Percentiles rank a stretch among this genome's conserved stretches.
Evolutionary conservation across 1,140 invertebrate species (phyloP).

Genomic region (Eupristina koningsbergeri): DNA sequence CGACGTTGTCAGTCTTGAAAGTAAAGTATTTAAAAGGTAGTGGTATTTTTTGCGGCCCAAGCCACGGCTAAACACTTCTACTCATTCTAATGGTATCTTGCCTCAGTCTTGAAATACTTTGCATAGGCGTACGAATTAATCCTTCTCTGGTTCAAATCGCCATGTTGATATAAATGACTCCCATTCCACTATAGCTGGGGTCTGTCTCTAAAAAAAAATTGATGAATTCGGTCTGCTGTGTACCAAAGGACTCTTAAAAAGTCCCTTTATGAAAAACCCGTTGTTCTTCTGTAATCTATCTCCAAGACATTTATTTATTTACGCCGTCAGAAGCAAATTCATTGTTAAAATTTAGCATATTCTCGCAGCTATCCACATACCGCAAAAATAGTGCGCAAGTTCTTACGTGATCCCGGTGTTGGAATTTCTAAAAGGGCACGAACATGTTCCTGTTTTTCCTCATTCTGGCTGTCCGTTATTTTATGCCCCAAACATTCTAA

Average conservation of each 20-base stretch:
- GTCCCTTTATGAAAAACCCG: no score
- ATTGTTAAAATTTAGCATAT: not conserved
- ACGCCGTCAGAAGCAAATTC: not conserved
- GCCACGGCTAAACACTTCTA: not conserved
- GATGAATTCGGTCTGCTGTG: no score
- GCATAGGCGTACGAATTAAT: constrained; percentile 1
- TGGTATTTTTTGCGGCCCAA: not conserved
- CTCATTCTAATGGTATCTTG: not conserved
- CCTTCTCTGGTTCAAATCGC: not conserved
- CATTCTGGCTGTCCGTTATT: not conserved
- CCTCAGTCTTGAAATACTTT: not conserved
- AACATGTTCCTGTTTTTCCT: not conserved
- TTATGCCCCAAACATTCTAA: not conserved
- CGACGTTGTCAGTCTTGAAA: not conserved
- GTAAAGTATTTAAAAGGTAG: not conserved
- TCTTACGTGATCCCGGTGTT: not conserved
- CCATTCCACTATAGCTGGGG: no score
- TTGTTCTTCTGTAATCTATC: no score
- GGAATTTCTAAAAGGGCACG: not conserved
- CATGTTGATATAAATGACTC: not conserved
- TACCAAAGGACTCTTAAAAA: no score
- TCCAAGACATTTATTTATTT: not conserved
- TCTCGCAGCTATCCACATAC: not conserved
- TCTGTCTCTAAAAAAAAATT: no score
- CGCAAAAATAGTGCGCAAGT: not conserved